phyloP scores from a whole-genome alignment of 37 sponge, comb jelly and placozoan genomes.

The Mnemiopsis leidyi region DNA sequence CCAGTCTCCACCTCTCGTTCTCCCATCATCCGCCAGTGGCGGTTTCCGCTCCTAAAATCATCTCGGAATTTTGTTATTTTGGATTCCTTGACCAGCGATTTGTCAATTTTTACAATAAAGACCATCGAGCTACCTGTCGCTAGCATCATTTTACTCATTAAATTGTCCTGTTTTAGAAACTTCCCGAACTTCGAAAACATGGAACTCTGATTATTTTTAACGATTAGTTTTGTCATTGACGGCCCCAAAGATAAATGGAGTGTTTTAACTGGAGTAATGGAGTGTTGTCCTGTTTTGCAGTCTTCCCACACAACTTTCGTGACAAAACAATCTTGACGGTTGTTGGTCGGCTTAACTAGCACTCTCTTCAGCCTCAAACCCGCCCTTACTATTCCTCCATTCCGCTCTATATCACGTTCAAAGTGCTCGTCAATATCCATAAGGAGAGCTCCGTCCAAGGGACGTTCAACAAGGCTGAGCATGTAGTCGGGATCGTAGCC shows the following conservation, averaged over 20 bases:
- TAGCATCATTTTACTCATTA: not conserved
- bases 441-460: not conserved
- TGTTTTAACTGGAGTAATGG: not conserved
- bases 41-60: not conserved
- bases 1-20: not conserved
- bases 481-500: not conserved
- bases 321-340: conserved; percentile 9
- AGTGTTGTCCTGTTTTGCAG: not conserved
- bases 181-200: not conserved
- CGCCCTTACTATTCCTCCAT: not conserved
- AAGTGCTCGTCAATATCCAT: not conserved
- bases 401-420: not conserved
- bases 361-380: not conserved
- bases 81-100: not conserved
- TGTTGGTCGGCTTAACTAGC: not conserved
- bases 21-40: not conserved
- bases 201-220: not conserved
- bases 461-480: not conserved
- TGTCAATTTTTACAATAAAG: not conserved
- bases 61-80: not conserved
- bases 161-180: not conserved
- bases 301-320: conserved; percentile 45
- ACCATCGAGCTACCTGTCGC: not conserved
- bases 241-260: conserved; percentile 17
- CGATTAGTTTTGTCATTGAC: not conserved